phyloP scores from a whole-genome alignment of 2,888 invertebrate species.

The Cheilosia urbana region DNA sequence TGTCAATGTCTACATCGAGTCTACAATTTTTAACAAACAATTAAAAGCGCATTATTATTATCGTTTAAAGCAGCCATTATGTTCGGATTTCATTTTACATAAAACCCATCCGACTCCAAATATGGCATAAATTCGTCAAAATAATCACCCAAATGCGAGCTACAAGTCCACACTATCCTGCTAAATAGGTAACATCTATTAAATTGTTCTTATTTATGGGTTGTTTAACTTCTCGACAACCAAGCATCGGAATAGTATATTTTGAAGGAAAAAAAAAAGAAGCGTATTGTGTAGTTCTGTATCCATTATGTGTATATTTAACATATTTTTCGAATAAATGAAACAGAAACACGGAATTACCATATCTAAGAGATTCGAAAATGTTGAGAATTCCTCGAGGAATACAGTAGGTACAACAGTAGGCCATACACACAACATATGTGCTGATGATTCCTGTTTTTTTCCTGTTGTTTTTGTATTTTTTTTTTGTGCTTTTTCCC shows the following conservation, averaged over 20 bases:
- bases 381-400: slow-evolving; percentile 36
- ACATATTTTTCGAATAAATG: slow-evolving; percentile 75
- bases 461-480: slow-evolving; percentile 17
- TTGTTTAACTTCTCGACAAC: slow-evolving; percentile 60
- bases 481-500: slow-evolving; percentile 62
- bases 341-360: slow-evolving; percentile 67
- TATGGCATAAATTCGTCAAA: slow-evolving; percentile 72
- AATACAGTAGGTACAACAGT: slow-evolving; percentile 74
- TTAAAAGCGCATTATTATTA: no score
- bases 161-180: slow-evolving; percentile 64
- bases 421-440: slow-evolving; percentile 57
- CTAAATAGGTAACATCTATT: slow-evolving; percentile 61
- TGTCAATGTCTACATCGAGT: no score
- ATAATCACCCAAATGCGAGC: slow-evolving; percentile 54
- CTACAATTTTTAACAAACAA: no score
- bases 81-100: no score
- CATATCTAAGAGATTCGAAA: slow-evolving; percentile 57
- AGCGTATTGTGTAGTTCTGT: slow-evolving; percentile 28
- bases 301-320: slow-evolving; percentile 50
- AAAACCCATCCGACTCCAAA: slow-evolving; percentile 25
- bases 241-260: slow-evolving; percentile 26
- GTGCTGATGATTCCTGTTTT: slow-evolving; percentile 35
- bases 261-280: slow-evolving; percentile 28
- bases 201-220: slow-evolving; percentile 67
- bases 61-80: no score